Base-by-base conservation (phyloP, 1,140 invertebrate species). In the Lordiphosa mommai region DNA sequence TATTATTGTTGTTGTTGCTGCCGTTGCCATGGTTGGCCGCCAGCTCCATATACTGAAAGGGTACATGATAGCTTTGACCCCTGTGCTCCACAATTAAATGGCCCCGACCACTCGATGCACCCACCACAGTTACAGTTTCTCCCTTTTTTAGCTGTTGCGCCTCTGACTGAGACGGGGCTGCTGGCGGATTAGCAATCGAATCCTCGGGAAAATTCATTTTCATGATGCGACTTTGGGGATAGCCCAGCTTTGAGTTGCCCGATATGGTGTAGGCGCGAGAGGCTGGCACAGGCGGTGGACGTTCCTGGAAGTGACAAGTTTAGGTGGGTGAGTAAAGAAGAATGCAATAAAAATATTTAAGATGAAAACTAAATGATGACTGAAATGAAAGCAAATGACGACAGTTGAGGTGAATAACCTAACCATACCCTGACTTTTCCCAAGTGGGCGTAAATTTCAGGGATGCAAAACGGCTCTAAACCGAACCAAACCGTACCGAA, bases 221-320 rank as follows among this genome's bases (percentile, higher is more conserved):
- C 95, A 98, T 96, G 16, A 96, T 90, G 82, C 97, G 92, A 48
- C 93, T 95, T 90, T 98, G 97, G 27, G 97, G 97, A 90, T 97
- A 98, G 59, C 95, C 93, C 51, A 98, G 89, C 90, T 97, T 97
- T n/a, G 95, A 95, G 89, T 97, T 97, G 53, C 95, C 96, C 20
- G 94, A 92, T 32, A 98, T 95, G 17, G 96, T 97, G 89, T 98
- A 98, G 0, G 95, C 92, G 63, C 96, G 92, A 72, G 95, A 95
- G 3, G 95, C 95, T 3, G 96, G 97, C 32, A 98, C 93, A 10
- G 96, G 96, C 5, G 96, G 96, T 8, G 96, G 96, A 60, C 95
- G 91, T 90, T 97, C 95, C 95, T 96, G 86, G 8, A 10, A 6
- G 17, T 4, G 4, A 29, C 4, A 34, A 43, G 5, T 13, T 32